Conservation (phyloP, 2,113 vertebrate species). For the Archilochus colubris region DNA sequence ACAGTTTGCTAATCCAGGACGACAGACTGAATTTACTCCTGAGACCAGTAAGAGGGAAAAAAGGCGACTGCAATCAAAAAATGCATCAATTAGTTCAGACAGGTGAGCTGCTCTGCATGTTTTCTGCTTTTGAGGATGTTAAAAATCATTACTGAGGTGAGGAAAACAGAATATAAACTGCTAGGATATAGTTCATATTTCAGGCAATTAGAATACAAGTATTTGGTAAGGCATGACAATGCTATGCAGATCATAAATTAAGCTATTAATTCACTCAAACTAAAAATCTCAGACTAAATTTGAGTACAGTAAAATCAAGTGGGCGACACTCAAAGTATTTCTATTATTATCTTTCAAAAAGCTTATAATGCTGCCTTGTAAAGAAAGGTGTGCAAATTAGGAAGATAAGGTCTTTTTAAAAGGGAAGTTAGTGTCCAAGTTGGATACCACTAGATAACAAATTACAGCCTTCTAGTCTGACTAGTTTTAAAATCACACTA, state of each 20-base stretch:
- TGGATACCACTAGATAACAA: background rate
- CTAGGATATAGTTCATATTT: background rate
- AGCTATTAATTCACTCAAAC: background rate
- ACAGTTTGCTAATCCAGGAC: slow-evolving; percentile 84
- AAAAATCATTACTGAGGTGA: background rate
- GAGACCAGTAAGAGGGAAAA: slow-evolving; percentile 85
- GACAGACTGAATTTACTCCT: slow-evolving; percentile 82
- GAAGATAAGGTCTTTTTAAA: background rate
- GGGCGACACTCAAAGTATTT: background rate
- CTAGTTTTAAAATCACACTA: background rate
- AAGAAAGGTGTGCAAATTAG: background rate
- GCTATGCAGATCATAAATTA: background rate
- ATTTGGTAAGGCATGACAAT: background rate
- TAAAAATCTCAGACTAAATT: background rate
- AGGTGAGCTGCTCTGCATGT: slow-evolving; percentile 60
- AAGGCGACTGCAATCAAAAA: slow-evolving; percentile 78
- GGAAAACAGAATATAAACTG: background rate
- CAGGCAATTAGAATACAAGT: background rate
- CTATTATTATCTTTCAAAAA: background rate
- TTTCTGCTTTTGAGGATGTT: background rate
- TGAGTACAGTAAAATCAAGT: background rate
- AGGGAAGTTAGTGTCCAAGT: background rate
- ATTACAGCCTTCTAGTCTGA: background rate
- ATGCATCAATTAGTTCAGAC: slow-evolving; percentile 71
- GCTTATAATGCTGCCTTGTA: background rate